Evolutionary conservation across 2,797 vertebrate genomes (phyloP), one percentile per base, ranked within the genome.

Genomic region (Poeciliopsis gracilis): DNA sequence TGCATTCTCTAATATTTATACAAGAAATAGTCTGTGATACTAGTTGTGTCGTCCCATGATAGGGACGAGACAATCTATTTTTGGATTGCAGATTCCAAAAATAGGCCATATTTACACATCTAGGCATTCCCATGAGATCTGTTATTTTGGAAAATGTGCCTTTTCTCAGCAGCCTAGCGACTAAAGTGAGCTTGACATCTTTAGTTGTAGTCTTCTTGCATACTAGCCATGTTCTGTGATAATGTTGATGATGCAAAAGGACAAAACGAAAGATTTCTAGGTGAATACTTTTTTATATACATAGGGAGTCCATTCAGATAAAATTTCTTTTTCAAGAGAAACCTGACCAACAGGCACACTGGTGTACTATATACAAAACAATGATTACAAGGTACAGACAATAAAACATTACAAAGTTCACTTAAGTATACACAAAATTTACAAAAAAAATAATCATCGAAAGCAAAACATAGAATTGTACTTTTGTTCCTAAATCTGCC

Each of bases 111-210:
- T 75, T 70, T 33, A 49, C 12, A 63, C 66, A 2, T 77, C 86
- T 85, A 87, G 83, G 81, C 91, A 72, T 86, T 83, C 89, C 86
- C 83, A 83, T 25, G 28, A 86, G 83, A 61, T 66, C 61, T 38
- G 76, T 75, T 91, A 74, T 77, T 83, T 63, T 67, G 28, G 49
- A 84, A 78, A 86, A 55, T 85, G 81, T 86, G 73, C 78, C 61
- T 82, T 46, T 77, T 86, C 55, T 82, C 36, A 81, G 81, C 84
- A 85, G 77, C 51, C 51, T 45, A 74, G 0, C 33, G 25, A 33
- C 71, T 76, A 61, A 53, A 49, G 75, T 3, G 5, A 76, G 30
- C 30, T 28, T 47, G 53, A 38, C 38, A 41, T 36, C 15, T 30
- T 10, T 15, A 74, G 67, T 41, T 73, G 59, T 72, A 41, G 23